A percentile compares a stretch with the other conserved stretches of the same genome.
phyloP scores from a whole-genome alignment of 2,888 invertebrate genomes.

The Tethea ocularis region DNA sequence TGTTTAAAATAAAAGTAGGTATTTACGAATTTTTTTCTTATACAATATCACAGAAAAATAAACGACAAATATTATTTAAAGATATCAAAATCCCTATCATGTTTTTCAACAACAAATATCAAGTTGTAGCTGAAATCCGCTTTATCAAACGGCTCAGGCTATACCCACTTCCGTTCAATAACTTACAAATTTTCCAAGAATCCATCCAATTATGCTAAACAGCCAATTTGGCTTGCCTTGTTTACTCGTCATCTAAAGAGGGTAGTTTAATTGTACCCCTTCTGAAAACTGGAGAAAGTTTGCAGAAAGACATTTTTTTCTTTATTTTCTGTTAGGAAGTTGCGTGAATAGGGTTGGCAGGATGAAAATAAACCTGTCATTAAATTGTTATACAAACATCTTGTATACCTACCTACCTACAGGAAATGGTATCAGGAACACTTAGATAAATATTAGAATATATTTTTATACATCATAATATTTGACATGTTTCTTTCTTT shows the following conservation, averaged over 20 bases:
- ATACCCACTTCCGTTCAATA: slow-evolving; percentile 32
- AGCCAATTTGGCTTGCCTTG: slow-evolving; percentile 59
- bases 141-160: slow-evolving; percentile 21
- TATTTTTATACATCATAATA: no score
- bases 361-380: not conserved
- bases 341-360: not conserved
- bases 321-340: slow-evolving; percentile 15
- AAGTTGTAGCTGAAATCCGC: not conserved
- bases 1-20: no score
- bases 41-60: no score
- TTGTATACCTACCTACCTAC: no score
- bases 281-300: slow-evolving; percentile 19
- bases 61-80: not conserved
- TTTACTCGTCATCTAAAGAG: slow-evolving; percentile 60
- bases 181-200: slow-evolving; percentile 56
- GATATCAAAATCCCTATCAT: not conserved
- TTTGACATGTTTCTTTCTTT: no score
- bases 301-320: slow-evolving; percentile 2
- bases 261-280: slow-evolving; percentile 58
- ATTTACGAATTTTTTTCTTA: no score
- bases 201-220: slow-evolving; percentile 64
- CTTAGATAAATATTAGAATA: no score
- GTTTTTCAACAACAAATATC: not conserved
- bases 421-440: no score
- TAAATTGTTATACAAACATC: not conserved